Evolutionary conservation across 2,888 invertebrate genomes (phyloP), one percentile per base, ranked within the genome.

Genomic region (Tillus elongatus): DNA sequence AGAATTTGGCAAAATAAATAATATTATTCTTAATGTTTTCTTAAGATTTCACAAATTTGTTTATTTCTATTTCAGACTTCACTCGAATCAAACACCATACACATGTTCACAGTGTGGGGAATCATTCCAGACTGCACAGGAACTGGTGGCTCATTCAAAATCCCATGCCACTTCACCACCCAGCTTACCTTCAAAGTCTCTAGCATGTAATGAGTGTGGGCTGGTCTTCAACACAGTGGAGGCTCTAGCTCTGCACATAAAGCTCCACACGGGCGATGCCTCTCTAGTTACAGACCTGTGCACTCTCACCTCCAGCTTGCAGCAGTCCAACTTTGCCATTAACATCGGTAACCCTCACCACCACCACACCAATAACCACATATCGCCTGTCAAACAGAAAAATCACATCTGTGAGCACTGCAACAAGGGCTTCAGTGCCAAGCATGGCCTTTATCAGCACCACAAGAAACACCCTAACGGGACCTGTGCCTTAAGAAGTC

Each of bases 231-330:
- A 74, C 42, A 77, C 75, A 45, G 73, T 81, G 61, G 85, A 86
- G 70, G 85, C 84, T 49, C 64, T 85, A 40, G 82, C 83, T 30
- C 69, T 85, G 47, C 85, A 85, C 70, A 75, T 83, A 61, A 77
- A 85, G 45, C 71, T 85, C 56, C 86, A 86, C 64, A 79, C 83
- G 38, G 85, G 84, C 44, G 85, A 85, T 64, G 77, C 83, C 57
- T 81, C 82, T 46, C 75, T 84, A 53, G 82, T 85, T 50, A 84
- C 82, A 40, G 85, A 85, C 66, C 72, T 85, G 58, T 84, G 85
- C 64, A 82, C 83, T 51, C 70, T 85, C 52, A 84, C 85, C 16
- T 82, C 84, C 40, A 81, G 84, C 47, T 70, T 85, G 60, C 79
- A 79, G 62, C 79, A 45, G 36, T 24, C 46, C 30, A 36, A 40